Evolutionary conservation across 2,888 invertebrate genomes (phyloP), one percentile per base, ranked within the genome.

Genomic region (Myathropa florea): DNA sequence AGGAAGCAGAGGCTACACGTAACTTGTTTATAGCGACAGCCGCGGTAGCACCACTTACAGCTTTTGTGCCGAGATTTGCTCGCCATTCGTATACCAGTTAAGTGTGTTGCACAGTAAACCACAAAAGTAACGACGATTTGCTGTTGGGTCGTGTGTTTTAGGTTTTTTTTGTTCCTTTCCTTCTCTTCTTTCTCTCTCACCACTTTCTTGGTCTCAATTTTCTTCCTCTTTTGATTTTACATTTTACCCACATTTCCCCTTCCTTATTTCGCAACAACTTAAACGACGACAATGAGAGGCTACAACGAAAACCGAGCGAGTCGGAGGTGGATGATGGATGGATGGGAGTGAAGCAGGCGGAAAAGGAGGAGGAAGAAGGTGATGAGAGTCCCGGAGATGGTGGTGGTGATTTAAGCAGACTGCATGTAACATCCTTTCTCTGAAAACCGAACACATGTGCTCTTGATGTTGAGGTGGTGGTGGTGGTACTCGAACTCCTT

Each of bases 241-340:
- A 82, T 83, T 83, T 86, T 86, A 86, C 86, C 83, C 78, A 86
- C 75, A 86, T 83, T 86, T 86, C 86, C 86, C 86, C 83, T 86
- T 86, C 83, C 83, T 86, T 23, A 79, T 82, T 83, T 83, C 61
- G 86, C 70, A 86, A 83, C 70, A 60, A 76, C 59, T 55, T 26
- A 3, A 63, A 24, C 24, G 14, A 57, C 57, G 57, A 24, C 57
- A 23, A 57, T 46, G 46, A 46, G 46, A 21, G 46, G 18, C 46
- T n/a, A 46, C 46, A 18, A 7, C n/a, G 46, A 18, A 6, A 46
- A 18, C 46, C 7, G 7, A 18, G 28, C 64, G 59, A 60, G 46
- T 60, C 28, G 75, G 53, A 55, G 60, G 65, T 55, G 24, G 64
- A 18, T 26, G 36, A 59, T 24, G 46, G 60, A 39, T 39, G 65